Evolutionary conservation across 1,140 invertebrate species (phyloP).

Genomic region (Drosophila saltans): DNA sequence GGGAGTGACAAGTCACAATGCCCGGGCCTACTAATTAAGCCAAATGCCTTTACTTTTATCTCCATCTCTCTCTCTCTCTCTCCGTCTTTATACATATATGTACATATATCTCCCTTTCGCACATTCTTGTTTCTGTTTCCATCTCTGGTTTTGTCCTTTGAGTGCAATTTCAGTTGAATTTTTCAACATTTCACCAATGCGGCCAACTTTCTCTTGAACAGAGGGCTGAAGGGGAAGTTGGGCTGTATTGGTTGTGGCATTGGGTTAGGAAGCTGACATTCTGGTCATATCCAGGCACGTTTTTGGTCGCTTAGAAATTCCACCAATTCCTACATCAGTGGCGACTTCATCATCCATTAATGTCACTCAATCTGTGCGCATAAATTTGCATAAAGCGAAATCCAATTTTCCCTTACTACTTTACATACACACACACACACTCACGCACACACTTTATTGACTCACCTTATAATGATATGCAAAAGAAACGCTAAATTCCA

Average conservation of each 20-base stretch:
- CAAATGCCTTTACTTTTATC: not conserved
- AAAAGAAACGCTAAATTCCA: conserved; percentile 48
- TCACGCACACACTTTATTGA: conserved; percentile 1
- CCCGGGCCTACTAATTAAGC: conserved; percentile 13
- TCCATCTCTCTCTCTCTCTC: not conserved
- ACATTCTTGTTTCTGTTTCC: conserved; percentile 21
- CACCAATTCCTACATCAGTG: conserved; percentile 8
- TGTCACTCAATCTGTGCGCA: conserved; percentile 80
- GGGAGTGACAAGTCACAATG: conserved; percentile 18
- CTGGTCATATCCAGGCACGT: conserved; percentile 5
- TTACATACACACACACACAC: not conserved
- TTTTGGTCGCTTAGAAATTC: conserved; percentile 39
- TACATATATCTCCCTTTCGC: not conserved
- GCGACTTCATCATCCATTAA: conserved; percentile 77
- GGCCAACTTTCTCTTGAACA: not conserved
- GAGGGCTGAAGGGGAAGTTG: not conserved
- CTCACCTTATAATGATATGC: conserved; percentile 19
- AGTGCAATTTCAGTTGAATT: conserved; percentile 18
- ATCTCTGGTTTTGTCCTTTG: conserved; percentile 53
- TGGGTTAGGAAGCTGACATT: conserved; percentile 1
- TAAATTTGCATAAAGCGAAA: conserved; percentile 79
- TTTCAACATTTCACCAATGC: conserved; percentile 1
- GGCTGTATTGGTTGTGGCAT: not conserved
- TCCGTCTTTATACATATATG: not conserved
- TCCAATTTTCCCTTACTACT: conserved; percentile 61